Conservation (phyloP, 2,113 vertebrate genomes). For the Mus spicilegus region DNA sequence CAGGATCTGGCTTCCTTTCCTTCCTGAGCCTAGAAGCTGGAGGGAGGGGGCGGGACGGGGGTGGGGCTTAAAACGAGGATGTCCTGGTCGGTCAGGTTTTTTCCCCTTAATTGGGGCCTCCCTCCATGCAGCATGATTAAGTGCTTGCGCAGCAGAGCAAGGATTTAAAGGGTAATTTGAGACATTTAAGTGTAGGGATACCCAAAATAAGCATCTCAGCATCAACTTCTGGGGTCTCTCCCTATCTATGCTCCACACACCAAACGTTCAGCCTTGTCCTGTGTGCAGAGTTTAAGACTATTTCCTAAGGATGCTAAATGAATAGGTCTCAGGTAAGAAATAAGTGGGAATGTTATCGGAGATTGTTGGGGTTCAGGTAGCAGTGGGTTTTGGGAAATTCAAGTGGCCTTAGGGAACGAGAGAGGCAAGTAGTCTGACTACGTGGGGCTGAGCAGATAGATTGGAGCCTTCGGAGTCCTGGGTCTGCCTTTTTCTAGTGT, state of each 20-base stretch:
- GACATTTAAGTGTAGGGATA: conserved; percentile 66
- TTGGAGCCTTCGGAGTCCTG: not conserved
- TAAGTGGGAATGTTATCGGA: not conserved
- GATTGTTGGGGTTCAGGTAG: not conserved
- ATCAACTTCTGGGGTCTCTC: conserved; percentile 48
- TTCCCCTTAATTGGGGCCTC: not conserved
- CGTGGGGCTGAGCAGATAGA: not conserved
- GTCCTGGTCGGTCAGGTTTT: conserved; percentile 61
- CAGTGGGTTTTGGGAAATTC: conserved; percentile 19
- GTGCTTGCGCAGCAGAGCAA: conserved; percentile 43
- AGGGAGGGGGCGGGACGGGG: conserved; percentile 49
- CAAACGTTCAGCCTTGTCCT: not conserved
- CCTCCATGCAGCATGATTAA: conserved; percentile 58
- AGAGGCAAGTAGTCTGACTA: not conserved
- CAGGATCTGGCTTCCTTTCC: conserved; percentile 39
- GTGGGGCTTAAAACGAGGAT: conserved; percentile 37
- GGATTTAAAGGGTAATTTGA: conserved; percentile 70
- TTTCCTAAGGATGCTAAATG: conserved; percentile 56
- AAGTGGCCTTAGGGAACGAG: not conserved
- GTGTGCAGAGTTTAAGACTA: not conserved
- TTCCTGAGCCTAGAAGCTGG: conserved; percentile 46
- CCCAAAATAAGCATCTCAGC: conserved; percentile 64
- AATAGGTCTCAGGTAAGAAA: conserved; percentile 20
- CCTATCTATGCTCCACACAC: not conserved
- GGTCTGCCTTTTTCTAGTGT: not conserved